These are phyloP conservation scores for Fulmarus glacialis DNA, from an alignment of 2,113 vertebrate species.

Conservation along the genomic window DNA sequence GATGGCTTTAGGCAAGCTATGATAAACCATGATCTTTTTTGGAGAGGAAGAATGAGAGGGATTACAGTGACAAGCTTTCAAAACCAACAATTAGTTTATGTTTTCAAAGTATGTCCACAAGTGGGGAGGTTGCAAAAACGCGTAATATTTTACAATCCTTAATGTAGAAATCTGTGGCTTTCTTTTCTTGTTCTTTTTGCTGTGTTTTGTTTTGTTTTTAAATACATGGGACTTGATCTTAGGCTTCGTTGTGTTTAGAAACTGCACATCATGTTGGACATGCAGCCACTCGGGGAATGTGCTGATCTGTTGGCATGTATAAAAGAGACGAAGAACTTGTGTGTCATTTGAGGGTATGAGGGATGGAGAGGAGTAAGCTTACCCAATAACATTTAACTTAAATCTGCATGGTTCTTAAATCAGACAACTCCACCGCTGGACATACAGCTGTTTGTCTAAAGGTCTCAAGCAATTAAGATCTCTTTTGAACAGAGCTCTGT, in stretches of 20 bases:
- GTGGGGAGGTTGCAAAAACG: not conserved
- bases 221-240: not conserved
- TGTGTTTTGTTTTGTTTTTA: constrained; percentile 32
- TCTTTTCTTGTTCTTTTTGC: constrained; percentile 42
- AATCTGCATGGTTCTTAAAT: not conserved
- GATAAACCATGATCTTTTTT: constrained; percentile 27
- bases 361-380: not conserved
- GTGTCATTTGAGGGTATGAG: not conserved
- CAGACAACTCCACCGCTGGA: not conserved
- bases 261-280: not conserved
- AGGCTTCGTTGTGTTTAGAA: not conserved
- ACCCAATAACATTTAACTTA: not conserved
- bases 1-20: constrained; percentile 29
- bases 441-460: not conserved
- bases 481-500: not conserved
- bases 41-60: constrained; percentile 35
- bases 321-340: not conserved
- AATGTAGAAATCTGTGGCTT: constrained; percentile 55
- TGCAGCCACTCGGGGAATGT: constrained; percentile 11
- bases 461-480: not conserved
- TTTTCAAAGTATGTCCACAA: constrained; percentile 36
- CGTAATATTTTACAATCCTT: not conserved
- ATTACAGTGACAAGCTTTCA: constrained; percentile 44
- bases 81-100: constrained; percentile 51
- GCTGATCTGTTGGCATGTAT: not conserved